Percentiles rank a stretch among this genome's conserved stretches.
Evolutionary conservation across 2,797 vertebrate species (phyloP).

Genomic region (Florisuga fusca): DNA sequence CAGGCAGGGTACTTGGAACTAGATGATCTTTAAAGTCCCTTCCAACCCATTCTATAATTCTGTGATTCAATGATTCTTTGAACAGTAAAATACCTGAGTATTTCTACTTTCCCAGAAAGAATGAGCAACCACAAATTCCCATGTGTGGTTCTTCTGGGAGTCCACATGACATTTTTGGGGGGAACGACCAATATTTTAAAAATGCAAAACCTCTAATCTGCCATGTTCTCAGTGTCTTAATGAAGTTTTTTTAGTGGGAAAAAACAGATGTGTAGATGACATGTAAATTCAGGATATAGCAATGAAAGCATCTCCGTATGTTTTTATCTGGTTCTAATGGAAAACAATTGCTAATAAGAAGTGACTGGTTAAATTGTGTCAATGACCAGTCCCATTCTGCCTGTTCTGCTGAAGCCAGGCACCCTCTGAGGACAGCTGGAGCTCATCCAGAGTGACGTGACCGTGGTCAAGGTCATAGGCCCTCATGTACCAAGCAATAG

Average conservation of each 20-base stretch:
- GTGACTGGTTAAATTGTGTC: slow-evolving; percentile 55
- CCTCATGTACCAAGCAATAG: not conserved
- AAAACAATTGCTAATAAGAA: slow-evolving; percentile 45
- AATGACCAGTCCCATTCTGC: slow-evolving; percentile 40
- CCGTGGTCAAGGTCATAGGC: slow-evolving; percentile 30
- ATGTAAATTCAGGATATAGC: not conserved
- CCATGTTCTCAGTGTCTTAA: not conserved
- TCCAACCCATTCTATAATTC: too few relatives aligned
- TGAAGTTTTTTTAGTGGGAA: not conserved
- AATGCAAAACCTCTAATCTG: not conserved
- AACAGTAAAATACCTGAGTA: not conserved
- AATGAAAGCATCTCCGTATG: not conserved
- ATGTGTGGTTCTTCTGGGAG: not conserved
- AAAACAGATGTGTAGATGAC: not conserved
- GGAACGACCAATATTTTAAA: not conserved
- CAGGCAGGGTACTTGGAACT: too few relatives aligned
- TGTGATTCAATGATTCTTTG: too few relatives aligned
- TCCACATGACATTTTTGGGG: not conserved
- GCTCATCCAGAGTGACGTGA: slow-evolving; percentile 28
- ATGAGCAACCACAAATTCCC: not conserved
- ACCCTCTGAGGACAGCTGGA: slow-evolving; percentile 51
- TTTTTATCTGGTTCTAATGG: not conserved
- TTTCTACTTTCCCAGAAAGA: not conserved
- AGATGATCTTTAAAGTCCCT: too few relatives aligned
- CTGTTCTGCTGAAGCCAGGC: slow-evolving; percentile 44